Evolutionary conservation across 1,140 invertebrate species (phyloP).

Genomic region (Ceratosolen fusciceps): DNA sequence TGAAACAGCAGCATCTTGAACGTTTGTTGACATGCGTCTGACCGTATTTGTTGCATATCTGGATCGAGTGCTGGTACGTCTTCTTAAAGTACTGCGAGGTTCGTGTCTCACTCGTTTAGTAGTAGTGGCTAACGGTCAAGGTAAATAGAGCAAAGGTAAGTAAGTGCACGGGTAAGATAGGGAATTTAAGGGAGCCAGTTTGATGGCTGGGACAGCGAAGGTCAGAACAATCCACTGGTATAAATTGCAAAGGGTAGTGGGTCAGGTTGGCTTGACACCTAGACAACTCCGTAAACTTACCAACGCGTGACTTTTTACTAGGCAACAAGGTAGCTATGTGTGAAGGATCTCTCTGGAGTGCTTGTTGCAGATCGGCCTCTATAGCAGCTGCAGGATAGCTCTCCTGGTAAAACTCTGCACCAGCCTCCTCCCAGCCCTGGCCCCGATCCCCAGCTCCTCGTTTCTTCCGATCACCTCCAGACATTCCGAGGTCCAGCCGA

Average conservation of each 20-base stretch:
- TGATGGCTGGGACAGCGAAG: too few species aligned
- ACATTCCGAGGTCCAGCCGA: conserved; percentile 67
- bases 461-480: conserved; percentile 75
- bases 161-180: too few species aligned
- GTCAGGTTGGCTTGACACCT: too few species aligned
- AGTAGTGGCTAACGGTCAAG: conserved; percentile 61
- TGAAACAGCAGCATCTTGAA: conserved; percentile 80
- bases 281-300: conserved; percentile 65
- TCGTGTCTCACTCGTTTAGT: conserved; percentile 72
- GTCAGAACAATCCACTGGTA: too few species aligned
- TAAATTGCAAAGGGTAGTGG: background rate
- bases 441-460: conserved; percentile 71
- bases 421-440: conserved; percentile 86
- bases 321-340: conserved; percentile 82
- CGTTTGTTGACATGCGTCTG: conserved; percentile 75
- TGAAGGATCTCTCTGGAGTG: conserved; percentile 78
- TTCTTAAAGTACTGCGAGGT: conserved; percentile 73
- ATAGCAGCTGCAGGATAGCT: conserved; percentile 81
- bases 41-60: conserved; percentile 77
- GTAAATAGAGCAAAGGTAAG: too few species aligned
- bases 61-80: conserved; percentile 77
- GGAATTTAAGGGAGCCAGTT: too few species aligned
- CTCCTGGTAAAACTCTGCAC: conserved; percentile 88
- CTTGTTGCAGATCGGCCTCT: conserved; percentile 79
- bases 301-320: conserved; percentile 81